Conservation (phyloP, 2,888 invertebrate genomes). For the Campopleginae sp. region DNA sequence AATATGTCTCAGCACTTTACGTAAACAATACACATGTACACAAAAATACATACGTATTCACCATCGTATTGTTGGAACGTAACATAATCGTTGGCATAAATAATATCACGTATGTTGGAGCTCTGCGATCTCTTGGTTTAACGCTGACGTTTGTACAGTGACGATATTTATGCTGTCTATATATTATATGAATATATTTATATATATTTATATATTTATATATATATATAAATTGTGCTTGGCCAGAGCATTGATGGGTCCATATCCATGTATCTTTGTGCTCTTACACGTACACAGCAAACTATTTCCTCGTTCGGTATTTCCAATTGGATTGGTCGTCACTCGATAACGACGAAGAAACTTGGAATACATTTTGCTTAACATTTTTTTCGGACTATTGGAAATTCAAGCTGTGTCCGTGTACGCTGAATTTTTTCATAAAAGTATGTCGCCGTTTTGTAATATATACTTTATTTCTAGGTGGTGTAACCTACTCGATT, state of each 20-base stretch:
- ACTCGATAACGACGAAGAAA: neutral
- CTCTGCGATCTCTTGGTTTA: conserved; percentile 42
- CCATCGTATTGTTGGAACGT: conserved; percentile 33
- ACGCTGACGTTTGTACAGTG: conserved; percentile 51
- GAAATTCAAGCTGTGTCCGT: conserved; percentile 48
- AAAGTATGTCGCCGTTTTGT: conserved; percentile 74
- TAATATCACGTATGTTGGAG: conserved; percentile 25
- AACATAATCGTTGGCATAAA: conserved; percentile 29
- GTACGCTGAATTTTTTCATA: conserved; percentile 66
- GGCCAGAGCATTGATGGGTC: conserved; percentile 59
- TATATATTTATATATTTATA: conserved; percentile 43
- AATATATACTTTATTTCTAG: conserved; percentile 83
- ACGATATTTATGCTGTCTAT: conserved; percentile 45
- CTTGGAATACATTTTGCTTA: neutral
- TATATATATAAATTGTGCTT: conserved; percentile 58
- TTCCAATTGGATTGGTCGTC: neutral
- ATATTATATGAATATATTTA: conserved; percentile 48
- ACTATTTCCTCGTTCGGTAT: neutral
- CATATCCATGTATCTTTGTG: conserved; percentile 61
- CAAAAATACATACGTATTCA: conserved; percentile 25
- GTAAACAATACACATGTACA: conserved; percentile 38
- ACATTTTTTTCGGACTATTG: neutral
- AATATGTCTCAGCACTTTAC: conserved; percentile 50
- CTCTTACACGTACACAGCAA: conserved; percentile 61
- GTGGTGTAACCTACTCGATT: conserved; percentile 80